phyloP scores from a whole-genome alignment of 2,113 vertebrate species.

The Oryzias melastigma region DNA sequence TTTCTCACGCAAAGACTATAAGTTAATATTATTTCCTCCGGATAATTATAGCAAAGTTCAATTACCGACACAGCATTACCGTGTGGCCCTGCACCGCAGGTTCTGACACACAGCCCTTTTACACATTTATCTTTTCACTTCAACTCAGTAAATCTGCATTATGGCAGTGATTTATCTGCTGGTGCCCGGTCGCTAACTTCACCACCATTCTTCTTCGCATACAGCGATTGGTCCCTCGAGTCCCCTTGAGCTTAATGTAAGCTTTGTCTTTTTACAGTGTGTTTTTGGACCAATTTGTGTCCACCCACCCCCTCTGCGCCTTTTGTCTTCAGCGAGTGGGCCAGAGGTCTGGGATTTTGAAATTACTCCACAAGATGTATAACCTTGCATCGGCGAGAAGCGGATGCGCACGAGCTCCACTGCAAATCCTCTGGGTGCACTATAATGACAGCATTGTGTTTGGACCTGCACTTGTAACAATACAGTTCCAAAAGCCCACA shows the following conservation, averaged over 20 bases:
- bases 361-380: constrained; percentile 75
- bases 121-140: constrained; percentile 94
- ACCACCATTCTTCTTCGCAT: constrained; percentile 82
- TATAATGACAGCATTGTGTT: constrained; percentile 62
- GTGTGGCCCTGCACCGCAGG: constrained; percentile 80
- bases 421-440: constrained; percentile 61
- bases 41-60: constrained; percentile 98
- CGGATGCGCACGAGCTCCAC: constrained; percentile 53
- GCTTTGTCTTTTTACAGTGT: constrained; percentile 82
- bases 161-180: constrained; percentile 90
- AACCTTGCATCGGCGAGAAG: constrained; percentile 60
- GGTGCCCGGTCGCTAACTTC: constrained; percentile 73
- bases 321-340: constrained; percentile 77
- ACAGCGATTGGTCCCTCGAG: constrained; percentile 86
- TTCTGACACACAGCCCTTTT: constrained; percentile 85
- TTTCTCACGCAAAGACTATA: constrained; percentile 85
- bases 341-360: constrained; percentile 70
- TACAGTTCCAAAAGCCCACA: constrained; percentile 25
- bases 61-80: constrained; percentile 92
- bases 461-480: constrained; percentile 57
- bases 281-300: constrained; percentile 84
- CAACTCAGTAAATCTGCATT: constrained; percentile 90
- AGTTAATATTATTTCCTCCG: constrained; percentile 98
- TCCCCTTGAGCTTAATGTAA: constrained; percentile 86
- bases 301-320: constrained; percentile 26